Evolutionary conservation across 2,797 vertebrate species (phyloP), one percentile per base, ranked within the genome.

Genomic region (Ctenopoma multispine): DNA sequence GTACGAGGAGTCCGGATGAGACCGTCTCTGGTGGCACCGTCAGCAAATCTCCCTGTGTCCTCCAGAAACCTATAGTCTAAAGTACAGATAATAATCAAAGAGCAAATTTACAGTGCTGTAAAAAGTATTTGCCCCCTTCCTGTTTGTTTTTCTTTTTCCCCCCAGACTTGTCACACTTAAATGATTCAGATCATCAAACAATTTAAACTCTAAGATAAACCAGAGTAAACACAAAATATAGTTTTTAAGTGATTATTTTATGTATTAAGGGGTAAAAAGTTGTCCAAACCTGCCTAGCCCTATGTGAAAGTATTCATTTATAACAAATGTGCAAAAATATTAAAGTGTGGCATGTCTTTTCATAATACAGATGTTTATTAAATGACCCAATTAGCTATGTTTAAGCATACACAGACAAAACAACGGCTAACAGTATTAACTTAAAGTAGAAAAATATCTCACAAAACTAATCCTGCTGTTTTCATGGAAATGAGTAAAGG

Each of bases 31-130:
- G 87, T 93, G 76, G 96, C 91, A 17, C 94, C 71, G 55, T 97
- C 96, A 29, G 96, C 93, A 81, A 96, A 92, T 74, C 98, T 94
- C 60, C 95, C 96, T 0, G 95, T 94, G 29, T 99, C 97, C 93
- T 99, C 98, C 81, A 99, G 92, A 79, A 98, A 97, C 71, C 97
- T 94, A 91, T 99, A 99, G 93, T 99, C 98, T 99, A 68, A 61
- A 67, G 17, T 94, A 59, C 17, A 75, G 43, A 80, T 1, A 75
- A 50, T 64, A 36, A 43, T 77, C 1, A 80, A 23, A 70, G 4
- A 24, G 46, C 8, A 34, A 57, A 69, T 3, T 31, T 31, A 31
- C 29, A 27, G 24, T 27, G 24, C 24, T 27, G 24, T 27, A 4
- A 27, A 4, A 27, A 27, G 24, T 27, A 27, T 27, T 27, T 27